phyloP scores from a whole-genome alignment of 2,113 vertebrate genomes.

The Donacobius atricapilla region DNA sequence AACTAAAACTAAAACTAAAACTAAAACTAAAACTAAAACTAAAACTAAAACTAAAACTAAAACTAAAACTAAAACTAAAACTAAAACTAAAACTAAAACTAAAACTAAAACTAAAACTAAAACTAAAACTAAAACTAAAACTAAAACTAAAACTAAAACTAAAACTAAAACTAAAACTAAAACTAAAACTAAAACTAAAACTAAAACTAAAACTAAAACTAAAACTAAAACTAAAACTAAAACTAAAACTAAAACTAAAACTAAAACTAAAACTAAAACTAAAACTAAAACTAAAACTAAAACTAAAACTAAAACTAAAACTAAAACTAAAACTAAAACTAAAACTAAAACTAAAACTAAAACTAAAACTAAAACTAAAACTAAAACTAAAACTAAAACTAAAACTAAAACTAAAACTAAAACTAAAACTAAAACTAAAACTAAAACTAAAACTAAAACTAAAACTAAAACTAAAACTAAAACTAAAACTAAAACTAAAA shows the following conservation, averaged over 20 bases:
- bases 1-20: neutral
- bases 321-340: neutral
- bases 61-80: neutral
- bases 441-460: neutral
- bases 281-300: neutral
- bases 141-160: neutral
- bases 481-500: neutral
- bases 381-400: neutral
- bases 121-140: neutral
- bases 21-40: neutral
- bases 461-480: neutral
- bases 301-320: neutral
- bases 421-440: neutral
- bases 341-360: neutral
- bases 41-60: neutral
- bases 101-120: neutral
- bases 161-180: neutral
- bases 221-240: neutral
- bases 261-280: neutral
- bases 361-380: neutral
- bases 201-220: neutral
- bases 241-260: neutral
- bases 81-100: neutral
- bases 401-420: neutral
- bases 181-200: neutral